Conservation (phyloP, 2,113 vertebrate species). For the Sinocyclocheilus grahami region DNA sequence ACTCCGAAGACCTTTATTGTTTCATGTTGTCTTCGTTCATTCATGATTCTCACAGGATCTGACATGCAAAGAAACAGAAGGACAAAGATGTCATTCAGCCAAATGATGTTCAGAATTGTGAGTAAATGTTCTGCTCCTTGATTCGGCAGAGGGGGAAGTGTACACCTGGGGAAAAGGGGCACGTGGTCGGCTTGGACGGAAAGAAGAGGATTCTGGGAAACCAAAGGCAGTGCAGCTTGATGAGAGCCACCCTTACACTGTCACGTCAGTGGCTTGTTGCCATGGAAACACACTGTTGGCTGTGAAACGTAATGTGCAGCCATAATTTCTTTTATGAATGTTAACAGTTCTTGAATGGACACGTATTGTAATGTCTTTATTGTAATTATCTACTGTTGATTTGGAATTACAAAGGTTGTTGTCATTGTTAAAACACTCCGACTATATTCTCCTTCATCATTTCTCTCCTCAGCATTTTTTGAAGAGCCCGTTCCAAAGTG, state of each 20-base stretch:
- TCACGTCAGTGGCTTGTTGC: slow-evolving; percentile 96
- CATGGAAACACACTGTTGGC: slow-evolving; percentile 96
- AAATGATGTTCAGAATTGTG: slow-evolving; percentile 4
- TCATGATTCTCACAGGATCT: slow-evolving; percentile 17
- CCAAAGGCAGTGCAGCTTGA: slow-evolving; percentile 88
- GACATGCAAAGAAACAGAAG: slow-evolving; percentile 9
- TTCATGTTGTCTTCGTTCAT: slow-evolving; percentile 30
- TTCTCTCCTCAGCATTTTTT: slow-evolving; percentile 69
- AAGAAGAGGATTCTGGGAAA: slow-evolving; percentile 86
- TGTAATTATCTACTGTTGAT: background rate
- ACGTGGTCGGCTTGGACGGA: slow-evolving; percentile 91
- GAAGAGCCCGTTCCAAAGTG: slow-evolving; percentile 74
- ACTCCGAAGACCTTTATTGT: slow-evolving; percentile 35
- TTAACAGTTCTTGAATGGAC: background rate
- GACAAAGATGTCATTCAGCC: slow-evolving; percentile 32
- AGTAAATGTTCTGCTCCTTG: slow-evolving; percentile 31
- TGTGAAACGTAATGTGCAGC: slow-evolving; percentile 86
- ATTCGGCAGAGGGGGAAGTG: slow-evolving; percentile 85
- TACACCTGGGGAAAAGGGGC: slow-evolving; percentile 99
- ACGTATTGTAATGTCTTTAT: background rate
- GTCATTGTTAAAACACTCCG: background rate
- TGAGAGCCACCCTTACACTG: slow-evolving; percentile 85
- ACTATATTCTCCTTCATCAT: slow-evolving; percentile 12
- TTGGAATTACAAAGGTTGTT: background rate
- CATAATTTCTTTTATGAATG: background rate